These are phyloP conservation scores for Pachypeltis micranthus DNA, from an alignment of 1,140 invertebrate genomes.

Conservation along the genomic window DNA sequence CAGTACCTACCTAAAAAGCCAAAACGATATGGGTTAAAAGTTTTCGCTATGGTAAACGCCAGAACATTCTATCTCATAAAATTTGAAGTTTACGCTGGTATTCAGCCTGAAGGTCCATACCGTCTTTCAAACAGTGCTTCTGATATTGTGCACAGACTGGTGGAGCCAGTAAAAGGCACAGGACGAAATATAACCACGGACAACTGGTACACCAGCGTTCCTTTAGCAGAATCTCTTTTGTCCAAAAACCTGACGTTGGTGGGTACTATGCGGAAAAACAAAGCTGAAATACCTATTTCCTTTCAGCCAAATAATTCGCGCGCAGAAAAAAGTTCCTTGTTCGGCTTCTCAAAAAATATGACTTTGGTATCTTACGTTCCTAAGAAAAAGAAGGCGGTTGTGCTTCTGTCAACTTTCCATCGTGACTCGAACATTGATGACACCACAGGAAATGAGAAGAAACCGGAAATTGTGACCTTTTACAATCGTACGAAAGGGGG, in stretches of 20 bases:
- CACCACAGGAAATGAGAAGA: conserved; percentile 22
- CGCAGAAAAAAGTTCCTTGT: conserved; percentile 10
- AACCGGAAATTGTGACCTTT: conserved; percentile 29
- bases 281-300: conserved; percentile 30
- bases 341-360: conserved; percentile 20
- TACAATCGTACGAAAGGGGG: conserved; percentile 31
- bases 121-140: conserved; percentile 27
- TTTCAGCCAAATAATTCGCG: conserved; percentile 31
- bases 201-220: conserved; percentile 25
- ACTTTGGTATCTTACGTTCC: conserved; percentile 22
- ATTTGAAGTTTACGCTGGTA: conserved; percentile 32
- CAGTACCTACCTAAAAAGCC: conserved; percentile 36
- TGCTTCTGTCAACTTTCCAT: conserved; percentile 31
- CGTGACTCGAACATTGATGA: conserved; percentile 24
- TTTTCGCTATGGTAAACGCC: conserved; percentile 24
- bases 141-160: conserved; percentile 26
- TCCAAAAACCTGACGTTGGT: conserved; percentile 30
- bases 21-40: conserved; percentile 34
- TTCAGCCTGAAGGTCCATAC: conserved; percentile 31
- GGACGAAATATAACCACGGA: conserved; percentile 29
- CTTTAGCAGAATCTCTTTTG: conserved; percentile 23
- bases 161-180: conserved; percentile 23
- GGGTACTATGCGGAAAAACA: conserved; percentile 31
- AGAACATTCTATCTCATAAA: conserved; percentile 28
- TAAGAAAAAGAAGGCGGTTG: conserved; percentile 27